Evolutionary conservation across 2,888 invertebrate species (phyloP).

Genomic region (Euzetes globulus): DNA sequence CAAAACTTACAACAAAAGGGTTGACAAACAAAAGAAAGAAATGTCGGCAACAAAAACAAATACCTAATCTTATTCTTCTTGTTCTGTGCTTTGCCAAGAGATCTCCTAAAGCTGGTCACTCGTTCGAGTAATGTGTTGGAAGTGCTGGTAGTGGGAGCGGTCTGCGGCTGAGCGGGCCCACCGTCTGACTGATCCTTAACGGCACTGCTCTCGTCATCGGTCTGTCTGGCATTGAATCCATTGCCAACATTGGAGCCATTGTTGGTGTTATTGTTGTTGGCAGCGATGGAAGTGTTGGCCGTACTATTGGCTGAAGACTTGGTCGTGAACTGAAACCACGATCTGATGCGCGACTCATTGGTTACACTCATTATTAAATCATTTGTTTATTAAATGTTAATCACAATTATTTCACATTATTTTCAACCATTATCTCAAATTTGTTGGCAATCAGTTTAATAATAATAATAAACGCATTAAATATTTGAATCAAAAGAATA

Average conservation of each 20-base stretch:
- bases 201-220: conserved; percentile 22
- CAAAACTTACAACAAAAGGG: too few species aligned
- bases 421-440: too few species aligned
- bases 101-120: conserved; percentile 33
- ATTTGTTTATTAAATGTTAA: background rate
- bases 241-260: background rate
- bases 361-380: conserved; percentile 18
- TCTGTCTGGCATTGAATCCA: background rate
- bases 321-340: conserved; percentile 25
- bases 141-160: background rate
- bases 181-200: background rate
- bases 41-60: background rate
- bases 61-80: conserved; percentile 35
- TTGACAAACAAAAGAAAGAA: too few species aligned
- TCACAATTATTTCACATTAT: background rate
- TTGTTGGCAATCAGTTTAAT: too few species aligned
- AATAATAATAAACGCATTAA: too few species aligned
- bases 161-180: background rate
- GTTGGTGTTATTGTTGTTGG: background rate
- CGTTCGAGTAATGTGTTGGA: conserved; percentile 31
- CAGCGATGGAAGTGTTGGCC: background rate
- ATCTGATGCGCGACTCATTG: conserved; percentile 24
- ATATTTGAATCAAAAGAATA: too few species aligned
- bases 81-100: conserved; percentile 24
- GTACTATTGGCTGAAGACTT: conserved; percentile 8